Percentiles rank a stretch among this genome's conserved stretches.
phyloP scores from a whole-genome alignment of 2,113 vertebrate genomes.

The Saimiri boliviensis region DNA sequence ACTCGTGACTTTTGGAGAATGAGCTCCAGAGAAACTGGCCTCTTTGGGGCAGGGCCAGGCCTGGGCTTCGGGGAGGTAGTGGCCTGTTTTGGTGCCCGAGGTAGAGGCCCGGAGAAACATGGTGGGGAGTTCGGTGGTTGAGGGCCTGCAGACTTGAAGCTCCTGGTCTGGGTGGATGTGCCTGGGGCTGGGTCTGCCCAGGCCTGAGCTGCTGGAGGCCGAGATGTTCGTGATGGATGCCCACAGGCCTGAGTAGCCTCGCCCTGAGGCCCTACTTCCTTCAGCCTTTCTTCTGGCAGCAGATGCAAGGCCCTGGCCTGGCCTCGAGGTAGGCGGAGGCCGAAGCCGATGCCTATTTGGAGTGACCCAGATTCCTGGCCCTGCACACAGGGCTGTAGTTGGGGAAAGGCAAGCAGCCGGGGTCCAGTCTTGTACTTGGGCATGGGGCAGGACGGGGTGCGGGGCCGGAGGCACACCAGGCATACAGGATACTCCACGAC shows the following conservation, averaged over 20 bases:
- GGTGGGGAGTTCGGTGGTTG: not conserved
- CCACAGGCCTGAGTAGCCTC: not conserved
- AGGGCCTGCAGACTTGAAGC: conserved; percentile 21
- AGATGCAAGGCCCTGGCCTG: conserved; percentile 70
- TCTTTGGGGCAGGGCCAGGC: not conserved
- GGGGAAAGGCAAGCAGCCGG: conserved; percentile 71
- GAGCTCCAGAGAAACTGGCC: not conserved
- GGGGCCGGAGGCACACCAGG: conserved; percentile 63
- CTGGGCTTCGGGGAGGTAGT: conserved; percentile 13
- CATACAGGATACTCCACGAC: conserved; percentile 72
- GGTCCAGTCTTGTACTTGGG: conserved; percentile 51
- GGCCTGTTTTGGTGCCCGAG: conserved; percentile 26
- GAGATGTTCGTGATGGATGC: not conserved
- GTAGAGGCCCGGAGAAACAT: not conserved
- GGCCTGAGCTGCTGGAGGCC: not conserved
- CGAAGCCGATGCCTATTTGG: conserved; percentile 66
- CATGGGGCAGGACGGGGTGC: conserved; percentile 59
- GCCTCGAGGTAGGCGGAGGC: conserved; percentile 52
- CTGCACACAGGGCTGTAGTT: conserved; percentile 47
- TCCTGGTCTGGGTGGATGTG: not conserved
- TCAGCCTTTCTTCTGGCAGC: conserved; percentile 12
- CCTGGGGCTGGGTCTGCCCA: not conserved
- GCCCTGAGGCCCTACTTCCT: not conserved
- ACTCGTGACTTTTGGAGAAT: not conserved
- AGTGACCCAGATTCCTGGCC: conserved; percentile 42